phyloP scores from a whole-genome alignment of 2,113 vertebrate species.

The Panthera uncia region DNA sequence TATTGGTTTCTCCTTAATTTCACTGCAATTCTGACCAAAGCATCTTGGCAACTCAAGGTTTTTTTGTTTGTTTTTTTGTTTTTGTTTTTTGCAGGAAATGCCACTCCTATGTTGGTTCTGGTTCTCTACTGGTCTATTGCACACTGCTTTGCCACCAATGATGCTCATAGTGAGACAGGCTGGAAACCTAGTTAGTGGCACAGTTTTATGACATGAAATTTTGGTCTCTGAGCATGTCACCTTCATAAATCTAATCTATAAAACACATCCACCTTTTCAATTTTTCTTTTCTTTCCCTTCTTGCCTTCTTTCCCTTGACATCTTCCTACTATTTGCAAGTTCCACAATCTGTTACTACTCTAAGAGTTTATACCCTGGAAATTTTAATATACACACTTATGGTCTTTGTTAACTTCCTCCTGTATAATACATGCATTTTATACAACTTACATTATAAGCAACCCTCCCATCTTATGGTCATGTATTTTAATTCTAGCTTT shows the following conservation, averaged over 20 bases:
- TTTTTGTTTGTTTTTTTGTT: not conserved
- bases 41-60: not conserved
- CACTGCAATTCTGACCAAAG: not conserved
- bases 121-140: not conserved
- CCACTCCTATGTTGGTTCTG: not conserved
- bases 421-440: not conserved
- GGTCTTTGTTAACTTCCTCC: not conserved
- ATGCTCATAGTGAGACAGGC: not conserved
- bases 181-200: not conserved
- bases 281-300: not conserved
- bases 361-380: not conserved
- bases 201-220: not conserved
- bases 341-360: not conserved
- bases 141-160: not conserved
- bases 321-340: not conserved
- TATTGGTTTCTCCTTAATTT: not conserved
- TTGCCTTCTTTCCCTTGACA: not conserved
- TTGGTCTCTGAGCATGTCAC: not conserved
- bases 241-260: not conserved
- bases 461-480: not conserved
- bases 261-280: not conserved
- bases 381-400: not conserved
- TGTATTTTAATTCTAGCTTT: not conserved
- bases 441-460: not conserved
- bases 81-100: not conserved